Percentiles rank a stretch among this genome's conserved stretches.
Conservation (phyloP, 1,140 invertebrate species). For the Ptiloglossa arizonensis region DNA sequence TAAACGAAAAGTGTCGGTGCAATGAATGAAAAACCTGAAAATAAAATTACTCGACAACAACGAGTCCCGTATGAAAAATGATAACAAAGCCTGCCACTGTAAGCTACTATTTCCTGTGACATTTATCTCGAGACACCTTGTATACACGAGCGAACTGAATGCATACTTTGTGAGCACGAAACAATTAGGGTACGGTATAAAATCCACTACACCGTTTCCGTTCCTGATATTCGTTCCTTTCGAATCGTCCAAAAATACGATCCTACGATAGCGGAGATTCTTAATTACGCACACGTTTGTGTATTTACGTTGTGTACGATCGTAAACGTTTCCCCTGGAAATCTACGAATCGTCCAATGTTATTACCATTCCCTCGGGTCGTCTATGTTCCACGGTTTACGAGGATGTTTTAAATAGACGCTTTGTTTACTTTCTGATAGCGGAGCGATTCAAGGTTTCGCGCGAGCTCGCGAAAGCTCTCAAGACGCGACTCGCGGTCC, state of each 20-base stretch:
- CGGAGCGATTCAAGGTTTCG: not conserved
- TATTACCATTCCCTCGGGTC: not conserved
- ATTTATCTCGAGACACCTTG: too few species aligned
- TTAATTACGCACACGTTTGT: not conserved
- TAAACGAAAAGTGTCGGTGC: too few species aligned
- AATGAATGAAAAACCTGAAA: too few species aligned
- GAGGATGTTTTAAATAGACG: not conserved
- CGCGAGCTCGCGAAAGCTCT: not conserved
- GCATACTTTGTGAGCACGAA: too few species aligned
- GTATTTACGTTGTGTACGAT: not conserved
- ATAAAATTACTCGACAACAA: too few species aligned
- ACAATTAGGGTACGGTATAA: too few species aligned
- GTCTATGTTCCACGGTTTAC: not conserved
- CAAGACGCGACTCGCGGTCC: not conserved
- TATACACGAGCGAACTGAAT: too few species aligned
- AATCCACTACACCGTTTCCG: too few species aligned
- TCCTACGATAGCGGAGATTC: not conserved
- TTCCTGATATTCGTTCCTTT: too few species aligned
- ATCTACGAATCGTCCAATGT: not conserved
- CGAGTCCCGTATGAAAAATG: too few species aligned
- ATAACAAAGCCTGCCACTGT: too few species aligned
- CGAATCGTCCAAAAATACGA: not conserved
- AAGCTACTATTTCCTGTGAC: too few species aligned
- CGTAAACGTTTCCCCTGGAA: not conserved
- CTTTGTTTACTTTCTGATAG: not conserved